phyloP scores from a whole-genome alignment of 2,888 invertebrate genomes.

The Aphidius colemani region DNA sequence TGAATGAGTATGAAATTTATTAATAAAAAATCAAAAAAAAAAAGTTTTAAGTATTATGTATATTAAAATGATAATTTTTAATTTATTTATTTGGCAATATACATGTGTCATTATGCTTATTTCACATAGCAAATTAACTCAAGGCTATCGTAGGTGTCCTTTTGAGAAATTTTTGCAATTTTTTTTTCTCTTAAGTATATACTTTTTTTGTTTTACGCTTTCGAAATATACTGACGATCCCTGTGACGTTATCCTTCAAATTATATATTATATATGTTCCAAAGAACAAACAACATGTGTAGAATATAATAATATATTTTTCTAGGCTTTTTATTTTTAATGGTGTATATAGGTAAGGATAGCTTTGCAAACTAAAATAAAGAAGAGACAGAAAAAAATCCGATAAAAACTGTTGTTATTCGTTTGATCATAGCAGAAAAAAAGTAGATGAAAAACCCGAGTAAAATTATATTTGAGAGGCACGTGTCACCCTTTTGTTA shows the following conservation, averaged over 20 bases:
- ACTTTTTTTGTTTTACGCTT: neutral
- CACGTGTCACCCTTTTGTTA: no score
- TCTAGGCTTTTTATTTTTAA: no score
- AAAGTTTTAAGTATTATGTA: neutral
- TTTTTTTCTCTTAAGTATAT: conserved; percentile 10
- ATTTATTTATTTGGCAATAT: neutral
- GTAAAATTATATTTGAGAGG: no score
- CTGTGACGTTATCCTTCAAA: neutral
- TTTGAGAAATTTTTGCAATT: neutral
- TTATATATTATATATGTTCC: no score
- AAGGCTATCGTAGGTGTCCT: conserved; percentile 13
- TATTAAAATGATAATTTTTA: neutral
- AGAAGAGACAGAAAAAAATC: no score
- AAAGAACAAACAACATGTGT: no score
- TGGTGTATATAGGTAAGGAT: no score
- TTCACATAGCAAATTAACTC: neutral
- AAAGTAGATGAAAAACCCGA: no score
- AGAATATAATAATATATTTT: no score
- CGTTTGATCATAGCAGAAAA: no score
- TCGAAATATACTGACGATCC: neutral
- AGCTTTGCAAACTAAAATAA: no score
- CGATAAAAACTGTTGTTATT: no score
- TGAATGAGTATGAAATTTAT: neutral
- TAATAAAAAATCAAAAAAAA: neutral
- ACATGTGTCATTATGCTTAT: neutral